A percentile compares a stretch with the other conserved stretches of the same genome.
These are phyloP conservation scores for Microcebus ravelobensis DNA, from an alignment of 2,113 vertebrate genomes.

Conservation along the genomic window DNA sequence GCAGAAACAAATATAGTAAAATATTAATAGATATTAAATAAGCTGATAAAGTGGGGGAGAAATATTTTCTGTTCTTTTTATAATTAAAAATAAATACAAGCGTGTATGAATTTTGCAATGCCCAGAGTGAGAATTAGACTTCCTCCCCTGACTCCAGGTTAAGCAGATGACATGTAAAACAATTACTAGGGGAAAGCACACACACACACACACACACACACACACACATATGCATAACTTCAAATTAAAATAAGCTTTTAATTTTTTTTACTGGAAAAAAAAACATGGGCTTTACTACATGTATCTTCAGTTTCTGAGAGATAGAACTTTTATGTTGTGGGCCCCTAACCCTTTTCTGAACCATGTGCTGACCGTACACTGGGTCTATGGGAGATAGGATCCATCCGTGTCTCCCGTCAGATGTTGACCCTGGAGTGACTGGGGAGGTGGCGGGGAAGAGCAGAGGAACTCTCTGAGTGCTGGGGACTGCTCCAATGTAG, in stretches of 20 bases:
- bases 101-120: constrained; percentile 37
- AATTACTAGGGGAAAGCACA: background rate
- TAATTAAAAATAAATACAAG: constrained; percentile 78
- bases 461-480: background rate
- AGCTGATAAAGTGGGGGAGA: background rate
- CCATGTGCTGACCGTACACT: background rate
- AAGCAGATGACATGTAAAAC: constrained; percentile 21
- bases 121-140: constrained; percentile 13
- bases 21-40: constrained; percentile 74
- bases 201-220: background rate
- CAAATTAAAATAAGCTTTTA: constrained; percentile 36
- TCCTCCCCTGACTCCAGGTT: background rate
- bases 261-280: constrained; percentile 16
- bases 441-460: background rate
- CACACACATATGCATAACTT: background rate
- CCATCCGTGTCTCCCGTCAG: background rate
- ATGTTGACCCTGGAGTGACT: background rate
- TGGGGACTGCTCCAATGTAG: background rate
- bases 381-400: background rate
- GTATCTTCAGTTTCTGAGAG: constrained; percentile 33
- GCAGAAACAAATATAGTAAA: constrained; percentile 34
- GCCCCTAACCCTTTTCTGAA: background rate
- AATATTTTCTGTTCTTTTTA: constrained; percentile 62
- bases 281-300: background rate
- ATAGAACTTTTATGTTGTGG: background rate